Evolutionary conservation across 2,797 vertebrate species (phyloP).

Genomic region (Oreonectes daqikongensis): DNA sequence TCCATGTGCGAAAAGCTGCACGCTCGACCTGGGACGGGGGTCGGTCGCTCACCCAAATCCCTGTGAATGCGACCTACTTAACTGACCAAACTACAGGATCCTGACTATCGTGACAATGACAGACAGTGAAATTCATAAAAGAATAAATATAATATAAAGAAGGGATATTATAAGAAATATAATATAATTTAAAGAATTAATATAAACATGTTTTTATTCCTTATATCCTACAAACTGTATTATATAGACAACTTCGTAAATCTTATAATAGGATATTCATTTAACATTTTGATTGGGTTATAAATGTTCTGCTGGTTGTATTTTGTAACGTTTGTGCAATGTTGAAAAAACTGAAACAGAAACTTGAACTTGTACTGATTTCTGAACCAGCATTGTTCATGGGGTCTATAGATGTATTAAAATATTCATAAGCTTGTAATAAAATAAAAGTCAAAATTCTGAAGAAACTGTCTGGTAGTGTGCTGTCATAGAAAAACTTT

Average conservation of each 20-base stretch:
- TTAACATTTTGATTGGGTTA: too few relatives aligned
- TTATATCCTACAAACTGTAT: background rate
- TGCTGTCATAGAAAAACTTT: conserved; percentile 4
- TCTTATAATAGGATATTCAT: too few relatives aligned
- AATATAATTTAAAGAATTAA: too few relatives aligned
- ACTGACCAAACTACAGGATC: background rate
- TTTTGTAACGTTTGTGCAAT: too few relatives aligned
- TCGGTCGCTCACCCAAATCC: conserved; percentile 35
- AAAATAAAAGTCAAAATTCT: background rate
- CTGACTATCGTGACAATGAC: background rate
- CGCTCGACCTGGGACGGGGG: conserved; percentile 13
- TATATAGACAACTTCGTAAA: background rate
- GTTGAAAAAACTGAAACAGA: too few relatives aligned
- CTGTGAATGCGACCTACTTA: conserved; percentile 20
- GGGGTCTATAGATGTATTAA: too few relatives aligned
- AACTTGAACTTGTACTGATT: too few relatives aligned
- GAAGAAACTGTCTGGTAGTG: background rate
- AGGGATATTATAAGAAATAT: too few relatives aligned
- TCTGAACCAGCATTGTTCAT: too few relatives aligned
- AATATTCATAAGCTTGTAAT: background rate
- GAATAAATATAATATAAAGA: background rate
- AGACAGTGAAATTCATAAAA: too few relatives aligned
- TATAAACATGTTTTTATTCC: background rate
- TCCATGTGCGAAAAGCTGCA: conserved; percentile 63
- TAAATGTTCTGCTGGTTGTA: too few relatives aligned